Evolutionary conservation across 1,140 invertebrate species (phyloP).

Genomic region (Zaprionus ornatus): DNA sequence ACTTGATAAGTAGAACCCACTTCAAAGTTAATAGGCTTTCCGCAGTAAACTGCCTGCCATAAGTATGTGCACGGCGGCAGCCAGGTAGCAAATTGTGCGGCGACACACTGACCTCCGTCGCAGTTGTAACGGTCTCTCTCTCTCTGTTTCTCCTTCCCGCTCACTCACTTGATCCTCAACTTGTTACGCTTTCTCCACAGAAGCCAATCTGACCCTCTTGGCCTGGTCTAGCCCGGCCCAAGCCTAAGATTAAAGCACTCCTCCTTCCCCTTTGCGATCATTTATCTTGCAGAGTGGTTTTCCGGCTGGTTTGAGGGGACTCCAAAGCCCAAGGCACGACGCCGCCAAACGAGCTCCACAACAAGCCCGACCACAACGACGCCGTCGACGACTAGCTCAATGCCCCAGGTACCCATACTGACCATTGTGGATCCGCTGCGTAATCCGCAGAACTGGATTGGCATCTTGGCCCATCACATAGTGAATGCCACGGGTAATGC

Average conservation of each 20-base stretch:
- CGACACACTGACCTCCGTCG: slow-evolving; percentile 24
- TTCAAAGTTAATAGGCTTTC: not conserved
- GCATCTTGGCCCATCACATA: slow-evolving; percentile 81
- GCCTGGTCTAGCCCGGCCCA: not conserved
- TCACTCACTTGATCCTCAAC: too few species aligned
- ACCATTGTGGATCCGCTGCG: slow-evolving; percentile 77
- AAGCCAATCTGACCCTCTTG: slow-evolving; percentile 5
- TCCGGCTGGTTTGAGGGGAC: slow-evolving; percentile 73
- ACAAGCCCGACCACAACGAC: slow-evolving; percentile 66
- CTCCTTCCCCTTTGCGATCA: not conserved
- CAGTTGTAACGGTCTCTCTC: slow-evolving; percentile 16
- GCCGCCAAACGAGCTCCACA: slow-evolving; percentile 58
- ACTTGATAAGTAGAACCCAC: not conserved
- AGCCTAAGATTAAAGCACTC: slow-evolving; percentile 5
- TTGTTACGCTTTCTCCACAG: slow-evolving; percentile 46
- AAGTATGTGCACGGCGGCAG: not conserved
- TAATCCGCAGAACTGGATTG: slow-evolving; percentile 83
- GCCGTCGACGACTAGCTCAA: slow-evolving; percentile 51
- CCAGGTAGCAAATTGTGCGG: slow-evolving; percentile 3
- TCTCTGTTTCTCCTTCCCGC: not conserved
- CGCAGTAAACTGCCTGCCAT: not conserved
- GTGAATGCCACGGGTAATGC: slow-evolving; percentile 61
- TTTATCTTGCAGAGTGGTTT: slow-evolving; percentile 69
- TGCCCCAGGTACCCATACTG: slow-evolving; percentile 73
- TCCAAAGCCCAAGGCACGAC: slow-evolving; percentile 63